Conservation (phyloP, 1,140 invertebrate species). For the Tribolium madens region DNA sequence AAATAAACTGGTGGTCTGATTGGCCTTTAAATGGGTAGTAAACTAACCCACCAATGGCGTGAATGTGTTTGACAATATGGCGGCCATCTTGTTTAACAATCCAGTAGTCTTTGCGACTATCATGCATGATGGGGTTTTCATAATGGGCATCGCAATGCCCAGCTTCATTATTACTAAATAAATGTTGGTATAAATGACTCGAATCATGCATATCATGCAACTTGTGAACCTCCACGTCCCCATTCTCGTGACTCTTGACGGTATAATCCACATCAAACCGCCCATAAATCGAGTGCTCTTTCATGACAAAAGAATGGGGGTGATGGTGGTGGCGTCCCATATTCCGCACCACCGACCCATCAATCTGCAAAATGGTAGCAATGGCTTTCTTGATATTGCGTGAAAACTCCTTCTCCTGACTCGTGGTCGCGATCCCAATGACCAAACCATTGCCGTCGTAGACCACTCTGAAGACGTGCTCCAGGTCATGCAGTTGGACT, state of each 20-base stretch:
- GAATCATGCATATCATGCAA: slow-evolving; percentile 48
- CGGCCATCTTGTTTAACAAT: slow-evolving; percentile 49
- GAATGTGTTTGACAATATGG: slow-evolving; percentile 47
- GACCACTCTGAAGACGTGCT: slow-evolving; percentile 62
- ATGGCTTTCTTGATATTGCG: slow-evolving; percentile 65
- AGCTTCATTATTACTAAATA: slow-evolving; percentile 25
- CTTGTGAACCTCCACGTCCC: slow-evolving; percentile 51
- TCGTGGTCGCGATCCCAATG: slow-evolving; percentile 37
- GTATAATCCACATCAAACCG: slow-evolving; percentile 48
- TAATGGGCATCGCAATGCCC: slow-evolving; percentile 42
- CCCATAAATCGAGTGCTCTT: slow-evolving; percentile 55
- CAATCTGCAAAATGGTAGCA: slow-evolving; percentile 63
- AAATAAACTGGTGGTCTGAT: slow-evolving; percentile 64
- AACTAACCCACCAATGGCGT: slow-evolving; percentile 57
- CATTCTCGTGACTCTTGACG: slow-evolving; percentile 40
- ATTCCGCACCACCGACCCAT: slow-evolving; percentile 44
- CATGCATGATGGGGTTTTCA: slow-evolving; percentile 49
- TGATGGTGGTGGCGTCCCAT: background rate
- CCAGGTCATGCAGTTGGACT: slow-evolving; percentile 54
- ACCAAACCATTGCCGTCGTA: slow-evolving; percentile 60
- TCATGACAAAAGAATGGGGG: slow-evolving; percentile 46
- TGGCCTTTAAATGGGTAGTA: slow-evolving; percentile 64
- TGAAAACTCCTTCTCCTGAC: slow-evolving; percentile 60
- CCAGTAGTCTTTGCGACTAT: slow-evolving; percentile 47
- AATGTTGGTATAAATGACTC: slow-evolving; percentile 45